Evolutionary conservation across 2,797 vertebrate genomes (phyloP), one percentile per base, ranked within the genome.

Genomic region (Stomatorhinus walkeri): DNA sequence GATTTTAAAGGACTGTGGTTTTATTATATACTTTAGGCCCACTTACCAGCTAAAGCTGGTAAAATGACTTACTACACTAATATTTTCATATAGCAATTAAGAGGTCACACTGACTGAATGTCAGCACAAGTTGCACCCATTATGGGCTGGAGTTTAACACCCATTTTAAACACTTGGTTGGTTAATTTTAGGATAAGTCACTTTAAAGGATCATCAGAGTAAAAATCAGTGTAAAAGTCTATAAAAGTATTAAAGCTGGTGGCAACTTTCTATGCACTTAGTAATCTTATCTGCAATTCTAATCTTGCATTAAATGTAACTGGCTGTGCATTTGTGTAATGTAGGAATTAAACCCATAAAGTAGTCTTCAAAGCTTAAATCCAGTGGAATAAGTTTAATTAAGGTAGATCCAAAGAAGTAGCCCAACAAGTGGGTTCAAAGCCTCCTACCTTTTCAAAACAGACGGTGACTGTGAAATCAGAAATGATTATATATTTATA

Each of bases 401-500:
- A 87, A 64, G 54, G 36, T 64, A 87, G 36, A 10, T 64, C 36
- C 56, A 87, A 61, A 54, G 56, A 48, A 64, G 59, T 64, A 87
- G 19, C 56, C 64, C 46, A 87, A 87, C 54, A 87, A n/a, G 59
- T 87, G 36, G 56, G 36, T 64, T 87, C 56, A 64, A 87, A 87
- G 8, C 19, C 19, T 9, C 40, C 54, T 64, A 36, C 56, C n/a
- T 54, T 87, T 46, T 61, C n/a, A 64, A 64, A 64, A 87, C 19
- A 87, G 28, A 79, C n/a, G 54, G 16, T 46, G 54, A 87, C 54
- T 46, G 19, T 54, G 51, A 56, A 87, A 14, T 6, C 48, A 64
- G 51, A 64, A 87, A 87, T 64, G 24, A 87, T 43, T 46, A 87
- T 40, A 40, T 87, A 87, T 36, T 72, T 64, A 87, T 87, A 64